These are phyloP conservation scores for Polypterus bichir DNA, from an alignment of 2,113 vertebrate genomes.

Conservation along the genomic window DNA sequence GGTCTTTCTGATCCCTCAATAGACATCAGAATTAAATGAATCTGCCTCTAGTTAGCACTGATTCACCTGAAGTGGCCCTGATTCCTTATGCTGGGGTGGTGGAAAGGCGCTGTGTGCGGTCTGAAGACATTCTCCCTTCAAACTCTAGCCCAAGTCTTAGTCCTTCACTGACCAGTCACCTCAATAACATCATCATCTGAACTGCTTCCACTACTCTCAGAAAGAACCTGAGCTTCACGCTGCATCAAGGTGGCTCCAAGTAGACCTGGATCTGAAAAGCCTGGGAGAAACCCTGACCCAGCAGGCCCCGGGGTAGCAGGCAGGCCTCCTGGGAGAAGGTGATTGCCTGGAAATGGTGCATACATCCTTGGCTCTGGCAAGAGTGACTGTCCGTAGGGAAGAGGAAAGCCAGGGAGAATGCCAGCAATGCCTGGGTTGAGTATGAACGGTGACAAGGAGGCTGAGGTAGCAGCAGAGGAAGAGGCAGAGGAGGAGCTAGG, in stretches of 20 bases:
- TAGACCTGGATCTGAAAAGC: conserved; percentile 71
- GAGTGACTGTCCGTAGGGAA: conserved; percentile 80
- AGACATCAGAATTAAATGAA: too few relatives aligned
- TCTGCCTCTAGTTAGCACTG: too few relatives aligned
- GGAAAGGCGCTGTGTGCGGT: too few relatives aligned
- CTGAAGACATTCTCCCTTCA: too few relatives aligned
- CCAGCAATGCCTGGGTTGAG: conserved; percentile 78
- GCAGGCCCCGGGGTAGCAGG: conserved; percentile 60
- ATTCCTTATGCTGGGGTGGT: too few relatives aligned
- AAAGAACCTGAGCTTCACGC: conserved; percentile 53
- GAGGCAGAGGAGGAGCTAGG: conserved; percentile 59
- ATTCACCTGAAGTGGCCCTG: too few relatives aligned
- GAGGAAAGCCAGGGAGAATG: conserved; percentile 72
- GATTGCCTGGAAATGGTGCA: conserved; percentile 56
- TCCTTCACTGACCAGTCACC: conserved; percentile 78
- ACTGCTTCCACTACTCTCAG: conserved; percentile 80
- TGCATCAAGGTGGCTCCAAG: conserved; percentile 73
- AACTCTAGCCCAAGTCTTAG: too few relatives aligned
- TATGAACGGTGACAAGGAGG: conserved; percentile 74
- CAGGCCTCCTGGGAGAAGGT: conserved; percentile 63
- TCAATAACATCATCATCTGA: conserved; percentile 95
- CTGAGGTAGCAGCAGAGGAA: conserved; percentile 65
- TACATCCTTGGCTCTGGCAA: conserved; percentile 75
- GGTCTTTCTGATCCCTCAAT: too few relatives aligned
- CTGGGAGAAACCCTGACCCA: conserved; percentile 65